A percentile compares a stretch with the other conserved stretches of the same genome.
Evolutionary conservation across 2,888 invertebrate species (phyloP).

Genomic region (Cephus runcator): DNA sequence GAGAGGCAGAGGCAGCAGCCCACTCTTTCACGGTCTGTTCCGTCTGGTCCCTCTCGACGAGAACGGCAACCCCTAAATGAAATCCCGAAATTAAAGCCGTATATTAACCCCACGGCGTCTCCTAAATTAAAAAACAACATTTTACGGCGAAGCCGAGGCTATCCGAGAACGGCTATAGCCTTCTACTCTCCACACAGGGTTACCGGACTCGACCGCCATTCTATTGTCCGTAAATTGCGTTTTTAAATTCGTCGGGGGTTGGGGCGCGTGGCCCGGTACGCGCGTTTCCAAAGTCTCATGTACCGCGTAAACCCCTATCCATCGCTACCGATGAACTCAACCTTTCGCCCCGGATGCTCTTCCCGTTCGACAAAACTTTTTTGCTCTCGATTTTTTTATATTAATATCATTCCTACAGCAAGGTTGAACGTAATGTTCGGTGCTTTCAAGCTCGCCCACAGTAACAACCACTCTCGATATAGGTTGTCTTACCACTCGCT

Average conservation of each 20-base stretch:
- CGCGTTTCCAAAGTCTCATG: constrained; percentile 39
- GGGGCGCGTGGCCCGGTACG: constrained; percentile 43
- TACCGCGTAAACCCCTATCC: background rate
- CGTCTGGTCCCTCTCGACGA: constrained; percentile 13
- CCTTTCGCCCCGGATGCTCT: too few species aligned
- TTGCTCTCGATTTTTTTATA: too few species aligned
- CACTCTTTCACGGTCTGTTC: constrained; percentile 15
- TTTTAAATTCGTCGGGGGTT: constrained; percentile 56
- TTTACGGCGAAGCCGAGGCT: constrained; percentile 47
- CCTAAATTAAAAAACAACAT: constrained; percentile 65
- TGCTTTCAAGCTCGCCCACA: too few species aligned
- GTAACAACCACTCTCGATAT: too few species aligned
- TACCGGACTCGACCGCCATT: constrained; percentile 50
- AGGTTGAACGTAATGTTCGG: too few species aligned
- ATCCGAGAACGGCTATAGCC: constrained; percentile 32
- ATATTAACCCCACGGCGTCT: constrained; percentile 59
- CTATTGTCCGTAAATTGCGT: constrained; percentile 61
- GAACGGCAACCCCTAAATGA: constrained; percentile 46
- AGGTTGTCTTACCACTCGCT: too few species aligned
- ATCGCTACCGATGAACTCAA: too few species aligned
- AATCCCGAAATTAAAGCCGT: constrained; percentile 63
- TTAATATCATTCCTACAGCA: too few species aligned
- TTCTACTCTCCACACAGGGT: constrained; percentile 36
- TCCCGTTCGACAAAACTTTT: too few species aligned
- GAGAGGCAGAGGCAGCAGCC: constrained; percentile 38